Percentiles rank a stretch among this genome's conserved stretches.
Evolutionary conservation across 1,140 invertebrate genomes (phyloP).

Genomic region (Microplitis mediator): DNA sequence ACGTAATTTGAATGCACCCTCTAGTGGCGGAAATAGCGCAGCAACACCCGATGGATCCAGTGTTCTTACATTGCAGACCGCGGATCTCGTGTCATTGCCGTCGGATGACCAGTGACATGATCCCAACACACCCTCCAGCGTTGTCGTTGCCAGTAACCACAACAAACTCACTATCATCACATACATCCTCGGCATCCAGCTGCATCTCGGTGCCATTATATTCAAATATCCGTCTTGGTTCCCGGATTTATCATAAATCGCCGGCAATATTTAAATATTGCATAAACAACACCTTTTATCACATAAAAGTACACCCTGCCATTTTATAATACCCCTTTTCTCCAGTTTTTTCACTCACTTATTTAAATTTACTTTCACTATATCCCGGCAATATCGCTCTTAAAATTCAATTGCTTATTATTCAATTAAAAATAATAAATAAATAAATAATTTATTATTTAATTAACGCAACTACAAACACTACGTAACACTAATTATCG

Average conservation of each 20-base stretch:
- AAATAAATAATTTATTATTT: neutral
- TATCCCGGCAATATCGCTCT: too few species aligned
- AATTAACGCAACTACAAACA: neutral
- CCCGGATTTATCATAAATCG: too few species aligned
- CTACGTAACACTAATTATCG: too few species aligned
- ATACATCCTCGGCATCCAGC: slow-evolving; percentile 35
- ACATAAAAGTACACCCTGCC: slow-evolving; percentile 31
- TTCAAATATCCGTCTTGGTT: neutral
- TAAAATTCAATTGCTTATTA: too few species aligned
- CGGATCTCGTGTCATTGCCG: slow-evolving; percentile 67
- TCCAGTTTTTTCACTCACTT: neutral
- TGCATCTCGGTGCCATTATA: slow-evolving; percentile 43
- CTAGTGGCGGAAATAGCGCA: slow-evolving; percentile 70
- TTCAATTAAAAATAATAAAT: too few species aligned
- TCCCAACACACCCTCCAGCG: slow-evolving; percentile 41
- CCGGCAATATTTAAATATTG: too few species aligned
- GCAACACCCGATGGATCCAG: slow-evolving; percentile 68
- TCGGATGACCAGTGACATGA: slow-evolving; percentile 67
- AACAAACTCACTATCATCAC: slow-evolving; percentile 34
- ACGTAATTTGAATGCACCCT: slow-evolving; percentile 71
- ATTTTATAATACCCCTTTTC: slow-evolving; percentile 17
- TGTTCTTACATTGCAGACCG: slow-evolving; percentile 72
- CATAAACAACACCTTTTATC: slow-evolving; percentile 36
- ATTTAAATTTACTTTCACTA: neutral
- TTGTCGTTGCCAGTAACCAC: slow-evolving; percentile 23